Base-by-base conservation (phyloP, 2,797 vertebrate species). In the Xerus rutilus region DNA sequence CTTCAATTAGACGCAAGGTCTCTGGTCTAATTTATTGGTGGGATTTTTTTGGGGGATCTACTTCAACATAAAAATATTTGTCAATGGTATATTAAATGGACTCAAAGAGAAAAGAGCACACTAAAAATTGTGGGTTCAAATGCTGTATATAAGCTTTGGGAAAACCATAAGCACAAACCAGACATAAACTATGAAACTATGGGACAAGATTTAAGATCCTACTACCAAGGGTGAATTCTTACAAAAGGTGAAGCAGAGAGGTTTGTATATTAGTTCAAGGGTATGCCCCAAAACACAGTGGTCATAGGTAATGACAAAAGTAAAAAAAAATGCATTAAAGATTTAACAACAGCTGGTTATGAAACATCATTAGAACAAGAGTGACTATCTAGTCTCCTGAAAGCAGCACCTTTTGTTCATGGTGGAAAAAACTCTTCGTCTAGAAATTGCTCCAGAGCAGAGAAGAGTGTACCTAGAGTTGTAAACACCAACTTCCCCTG, bases 171-270 rank as follows among this genome's bases (percentile, higher is more conserved):
- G 98, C 99, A 99, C 98, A 99, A 99, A 97, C 99, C 99, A 4
- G 99, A 99, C 97, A 99, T 99, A 99, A 99, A 99, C 98, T 99
- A 99, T 32, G 99, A 99, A 98, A 99, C 99, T 20, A 99, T 99
- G 99, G 99, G 99, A 83, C 99, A 99, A 95, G 99, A 99, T 62
- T 98, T 99, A 95, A 99, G 99, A 97, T 99, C 99, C 69, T 99
- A 99, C 98, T 99, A 99, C 98, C 99, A 99, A 98, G 99, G 99
- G 89, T 99, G 99, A 86, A 99, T 99, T 98, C 99, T 99, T 73
- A 99, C 99, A 25, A 99, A 99, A 97, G 99, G 99, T 82, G 99
- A 99, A 98, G 99, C 99, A 25, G 99, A 99, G 98, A 99, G 99
- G 70, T 99, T 99, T 95, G 99, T 99, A 0, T 99, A 99, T 98